These are phyloP conservation scores for Galeruca laticollis DNA, from an alignment of 2,888 invertebrate genomes.

Conservation along the genomic window DNA sequence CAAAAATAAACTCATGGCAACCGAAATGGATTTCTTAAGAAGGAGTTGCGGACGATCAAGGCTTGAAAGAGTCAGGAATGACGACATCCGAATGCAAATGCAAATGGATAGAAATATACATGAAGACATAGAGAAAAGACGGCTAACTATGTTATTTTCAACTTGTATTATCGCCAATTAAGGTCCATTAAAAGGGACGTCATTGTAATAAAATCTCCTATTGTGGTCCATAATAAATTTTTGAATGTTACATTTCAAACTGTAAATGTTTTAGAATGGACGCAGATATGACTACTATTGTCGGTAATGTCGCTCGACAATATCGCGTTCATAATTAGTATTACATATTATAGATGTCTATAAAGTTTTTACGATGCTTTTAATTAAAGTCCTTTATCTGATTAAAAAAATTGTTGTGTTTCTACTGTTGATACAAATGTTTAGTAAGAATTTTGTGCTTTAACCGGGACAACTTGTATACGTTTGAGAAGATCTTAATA, in stretches of 20 bases:
- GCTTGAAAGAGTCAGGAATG: no score
- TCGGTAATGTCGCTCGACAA: not conserved
- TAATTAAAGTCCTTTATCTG: no score
- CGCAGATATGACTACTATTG: not conserved
- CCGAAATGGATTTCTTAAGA: no score
- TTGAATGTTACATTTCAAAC: not conserved
- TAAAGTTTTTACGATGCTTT: not conserved
- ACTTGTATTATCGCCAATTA: not conserved
- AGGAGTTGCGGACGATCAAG: no score
- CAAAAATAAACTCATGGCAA: no score
- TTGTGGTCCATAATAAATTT: not conserved
- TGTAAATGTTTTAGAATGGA: not conserved
- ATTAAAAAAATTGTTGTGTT: no score
- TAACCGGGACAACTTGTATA: constrained; percentile 36
- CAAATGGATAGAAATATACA: no score
- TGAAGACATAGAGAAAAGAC: no score
- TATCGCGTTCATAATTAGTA: not conserved
- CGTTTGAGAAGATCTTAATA: constrained; percentile 47
- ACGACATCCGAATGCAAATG: no score
- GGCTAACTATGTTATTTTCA: no score
- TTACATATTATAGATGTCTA: not conserved
- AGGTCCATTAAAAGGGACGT: not conserved
- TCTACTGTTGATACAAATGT: no score
- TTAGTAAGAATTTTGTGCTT: not conserved
- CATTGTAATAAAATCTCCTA: not conserved